Conservation (phyloP, 2,113 vertebrate species). For the Mustelus asterias region DNA sequence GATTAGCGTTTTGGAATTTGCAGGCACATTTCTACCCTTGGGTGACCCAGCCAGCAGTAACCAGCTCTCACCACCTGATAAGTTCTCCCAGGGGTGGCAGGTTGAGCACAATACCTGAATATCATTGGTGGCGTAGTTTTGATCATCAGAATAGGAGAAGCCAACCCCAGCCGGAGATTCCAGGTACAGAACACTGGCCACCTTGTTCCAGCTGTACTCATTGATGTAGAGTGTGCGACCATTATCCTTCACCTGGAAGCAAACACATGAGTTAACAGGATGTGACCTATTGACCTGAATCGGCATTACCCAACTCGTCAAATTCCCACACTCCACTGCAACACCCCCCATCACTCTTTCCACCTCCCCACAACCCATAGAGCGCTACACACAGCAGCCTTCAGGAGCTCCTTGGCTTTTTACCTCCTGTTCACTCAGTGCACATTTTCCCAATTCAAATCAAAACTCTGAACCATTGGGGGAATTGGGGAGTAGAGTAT, state of each 20-base stretch:
- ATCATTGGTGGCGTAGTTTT: constrained; percentile 55
- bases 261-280: not conserved
- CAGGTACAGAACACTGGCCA: constrained; percentile 61
- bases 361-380: not conserved
- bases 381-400: not conserved
- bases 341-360: no score
- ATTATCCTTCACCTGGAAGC: constrained; percentile 53
- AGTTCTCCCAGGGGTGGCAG: not conserved
- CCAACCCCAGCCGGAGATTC: constrained; percentile 66
- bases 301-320: not conserved
- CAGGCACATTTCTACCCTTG: not conserved
- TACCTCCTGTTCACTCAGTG: not conserved
- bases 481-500: not conserved
- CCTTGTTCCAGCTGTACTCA: constrained; percentile 62
- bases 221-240: constrained; percentile 60
- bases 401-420: not conserved
- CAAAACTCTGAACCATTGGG: no score
- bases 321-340: not conserved
- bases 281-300: not conserved
- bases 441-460: not conserved
- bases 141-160: constrained; percentile 59
- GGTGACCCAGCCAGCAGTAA: no score
- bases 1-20: not conserved
- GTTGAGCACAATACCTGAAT: constrained; percentile 47
- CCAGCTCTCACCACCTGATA: no score